phyloP scores from a whole-genome alignment of 2,113 vertebrate genomes.

The Morone chrysops region DNA sequence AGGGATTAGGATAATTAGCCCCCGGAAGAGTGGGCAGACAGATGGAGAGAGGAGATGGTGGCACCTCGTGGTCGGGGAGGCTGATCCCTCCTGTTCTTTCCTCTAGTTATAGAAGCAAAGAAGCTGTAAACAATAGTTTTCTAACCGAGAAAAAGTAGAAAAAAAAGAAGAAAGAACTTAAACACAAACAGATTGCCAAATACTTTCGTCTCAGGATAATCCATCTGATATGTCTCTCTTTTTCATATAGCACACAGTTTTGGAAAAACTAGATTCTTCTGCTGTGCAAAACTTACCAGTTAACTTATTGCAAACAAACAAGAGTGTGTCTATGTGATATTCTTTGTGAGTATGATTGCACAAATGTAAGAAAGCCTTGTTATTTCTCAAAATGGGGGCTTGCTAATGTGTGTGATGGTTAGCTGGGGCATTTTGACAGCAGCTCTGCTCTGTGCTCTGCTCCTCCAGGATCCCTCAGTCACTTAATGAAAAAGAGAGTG shows the following conservation, averaged over 20 bases:
- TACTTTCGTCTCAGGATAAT: slow-evolving; percentile 62
- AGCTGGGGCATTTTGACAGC: slow-evolving; percentile 65
- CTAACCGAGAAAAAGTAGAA: slow-evolving; percentile 18
- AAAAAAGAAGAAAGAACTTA: slow-evolving; percentile 27
- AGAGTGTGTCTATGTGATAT: background rate
- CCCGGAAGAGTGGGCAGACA: slow-evolving; percentile 84
- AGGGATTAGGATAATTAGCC: slow-evolving; percentile 88
- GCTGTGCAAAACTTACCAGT: background rate
- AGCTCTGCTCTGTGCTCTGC: slow-evolving; percentile 63
- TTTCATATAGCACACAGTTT: slow-evolving; percentile 19
- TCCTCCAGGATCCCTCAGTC: slow-evolving; percentile 73
- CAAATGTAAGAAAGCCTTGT: slow-evolving; percentile 45
- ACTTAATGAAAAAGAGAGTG: slow-evolving; percentile 84
- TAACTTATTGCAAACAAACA: slow-evolving; percentile 36
- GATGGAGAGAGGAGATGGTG: slow-evolving; percentile 84
- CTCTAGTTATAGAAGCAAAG: slow-evolving; percentile 51
- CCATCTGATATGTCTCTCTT: slow-evolving; percentile 33
- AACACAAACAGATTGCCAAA: slow-evolving; percentile 65
- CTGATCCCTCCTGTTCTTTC: slow-evolving; percentile 70
- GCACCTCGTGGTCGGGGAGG: slow-evolving; percentile 71
- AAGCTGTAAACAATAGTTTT: slow-evolving; percentile 75
- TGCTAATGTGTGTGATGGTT: slow-evolving; percentile 56
- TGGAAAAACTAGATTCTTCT: slow-evolving; percentile 31
- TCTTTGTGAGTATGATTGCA: background rate
- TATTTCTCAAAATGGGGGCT: slow-evolving; percentile 51